Evolutionary conservation across 2,113 vertebrate genomes (phyloP).

Genomic region (Gracilinanus agilis): DNA sequence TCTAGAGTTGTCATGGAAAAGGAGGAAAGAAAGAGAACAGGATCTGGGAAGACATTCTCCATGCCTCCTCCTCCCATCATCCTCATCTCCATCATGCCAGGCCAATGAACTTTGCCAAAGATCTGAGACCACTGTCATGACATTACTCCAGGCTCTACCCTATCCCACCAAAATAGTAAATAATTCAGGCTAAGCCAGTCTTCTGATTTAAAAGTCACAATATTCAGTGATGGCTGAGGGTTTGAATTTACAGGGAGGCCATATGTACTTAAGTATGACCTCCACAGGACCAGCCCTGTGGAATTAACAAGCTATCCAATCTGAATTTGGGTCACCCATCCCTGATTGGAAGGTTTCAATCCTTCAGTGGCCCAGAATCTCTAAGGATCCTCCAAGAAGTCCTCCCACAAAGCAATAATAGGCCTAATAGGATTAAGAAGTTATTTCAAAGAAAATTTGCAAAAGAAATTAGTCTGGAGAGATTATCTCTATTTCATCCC

Average conservation of each 20-base stretch:
- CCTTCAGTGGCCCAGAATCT: conserved; percentile 60
- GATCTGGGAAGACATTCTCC: conserved; percentile 35
- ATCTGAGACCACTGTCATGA: neutral
- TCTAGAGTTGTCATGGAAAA: conserved; percentile 67
- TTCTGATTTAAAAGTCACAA: conserved; percentile 29
- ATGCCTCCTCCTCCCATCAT: neutral
- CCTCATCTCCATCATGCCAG: neutral
- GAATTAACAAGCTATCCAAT: conserved; percentile 54
- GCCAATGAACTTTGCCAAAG: conserved; percentile 6
- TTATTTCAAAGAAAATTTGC: conserved; percentile 66
- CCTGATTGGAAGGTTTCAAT: conserved; percentile 72
- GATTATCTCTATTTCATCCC: conserved; percentile 48
- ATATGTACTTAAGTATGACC: neutral
- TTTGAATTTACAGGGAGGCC: neutral
- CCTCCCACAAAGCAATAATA: conserved; percentile 65
- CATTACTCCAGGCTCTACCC: neutral
- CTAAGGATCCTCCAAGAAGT: conserved; percentile 76
- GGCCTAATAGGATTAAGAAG: conserved; percentile 67
- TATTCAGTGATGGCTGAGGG: conserved; percentile 11
- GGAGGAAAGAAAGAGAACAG: conserved; percentile 50
- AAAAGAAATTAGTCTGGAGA: conserved; percentile 57
- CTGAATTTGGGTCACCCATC: conserved; percentile 75
- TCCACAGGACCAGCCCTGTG: neutral
- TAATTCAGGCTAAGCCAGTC: neutral
- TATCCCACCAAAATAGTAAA: conserved; percentile 17